Percentiles rank a stretch among this genome's conserved stretches.
phyloP scores from a whole-genome alignment of 2,797 vertebrate genomes.

The Sebastes diploproa region DNA sequence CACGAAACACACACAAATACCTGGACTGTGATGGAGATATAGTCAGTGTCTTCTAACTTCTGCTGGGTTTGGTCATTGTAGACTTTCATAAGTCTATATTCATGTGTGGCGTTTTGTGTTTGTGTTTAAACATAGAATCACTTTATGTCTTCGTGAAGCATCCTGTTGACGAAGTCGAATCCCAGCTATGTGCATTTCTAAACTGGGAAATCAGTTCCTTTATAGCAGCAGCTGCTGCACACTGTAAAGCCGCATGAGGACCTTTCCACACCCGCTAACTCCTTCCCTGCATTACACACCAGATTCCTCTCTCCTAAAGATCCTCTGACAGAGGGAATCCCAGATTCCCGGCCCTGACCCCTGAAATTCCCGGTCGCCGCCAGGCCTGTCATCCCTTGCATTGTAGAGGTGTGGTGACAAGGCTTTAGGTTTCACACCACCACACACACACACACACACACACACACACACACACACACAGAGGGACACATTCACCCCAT shows the following conservation, averaged over 20 bases:
- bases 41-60: neutral
- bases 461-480: neutral
- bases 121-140: neutral
- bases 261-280: conserved; percentile 52
- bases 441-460: neutral
- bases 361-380: conserved; percentile 64
- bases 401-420: conserved; percentile 34
- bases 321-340: conserved; percentile 64
- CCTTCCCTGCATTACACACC: conserved; percentile 58
- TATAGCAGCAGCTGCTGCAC: conserved; percentile 69
- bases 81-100: neutral
- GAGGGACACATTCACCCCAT: conserved; percentile 21
- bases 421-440: conserved; percentile 70
- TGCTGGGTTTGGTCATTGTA: neutral
- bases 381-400: conserved; percentile 46
- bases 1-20: conserved; percentile 17
- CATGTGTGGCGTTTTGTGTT: neutral
- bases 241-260: conserved; percentile 51
- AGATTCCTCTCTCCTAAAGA: conserved; percentile 56
- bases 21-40: neutral
- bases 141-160: conserved; percentile 33
- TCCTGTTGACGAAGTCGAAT: conserved; percentile 59
- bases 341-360: conserved; percentile 64
- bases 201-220: conserved; percentile 59
- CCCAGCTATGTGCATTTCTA: conserved; percentile 59